Conservation (phyloP, 1,140 invertebrate genomes). For the Drosophila subpulchrella region DNA sequence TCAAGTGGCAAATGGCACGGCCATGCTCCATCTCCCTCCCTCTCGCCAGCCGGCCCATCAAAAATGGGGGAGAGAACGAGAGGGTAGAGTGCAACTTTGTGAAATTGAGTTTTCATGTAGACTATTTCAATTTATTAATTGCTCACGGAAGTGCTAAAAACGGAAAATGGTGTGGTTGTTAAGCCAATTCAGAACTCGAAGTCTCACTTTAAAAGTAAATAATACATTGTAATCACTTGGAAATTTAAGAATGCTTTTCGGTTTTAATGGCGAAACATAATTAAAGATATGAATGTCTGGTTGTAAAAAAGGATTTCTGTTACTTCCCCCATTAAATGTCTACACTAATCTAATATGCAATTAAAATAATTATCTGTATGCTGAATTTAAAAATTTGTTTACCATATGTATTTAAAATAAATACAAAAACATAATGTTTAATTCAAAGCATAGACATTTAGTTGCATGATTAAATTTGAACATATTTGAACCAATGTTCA, state of each 20-base stretch:
- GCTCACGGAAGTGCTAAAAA: conserved; percentile 9
- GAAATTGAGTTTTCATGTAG: conserved; percentile 56
- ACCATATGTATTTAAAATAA: too few relatives aligned
- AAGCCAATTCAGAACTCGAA: not conserved
- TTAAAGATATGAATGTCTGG: too few relatives aligned
- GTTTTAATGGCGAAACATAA: too few relatives aligned
- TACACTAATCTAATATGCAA: too few relatives aligned
- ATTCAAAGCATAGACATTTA: too few relatives aligned
- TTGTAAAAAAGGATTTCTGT: too few relatives aligned
- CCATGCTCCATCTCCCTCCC: not conserved
- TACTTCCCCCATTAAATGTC: too few relatives aligned
- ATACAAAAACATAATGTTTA: too few relatives aligned
- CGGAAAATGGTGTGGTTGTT: not conserved
- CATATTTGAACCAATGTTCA: too few relatives aligned
- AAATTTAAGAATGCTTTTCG: not conserved
- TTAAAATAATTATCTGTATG: too few relatives aligned
- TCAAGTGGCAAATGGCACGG: conserved; percentile 57
- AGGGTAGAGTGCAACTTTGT: not conserved
- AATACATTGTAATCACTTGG: not conserved
- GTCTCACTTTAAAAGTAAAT: conserved; percentile 3
- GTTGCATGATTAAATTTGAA: too few relatives aligned
- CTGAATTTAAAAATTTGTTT: too few relatives aligned
- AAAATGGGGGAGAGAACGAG: not conserved
- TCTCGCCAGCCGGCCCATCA: not conserved
- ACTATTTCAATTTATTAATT: conserved; percentile 57